These are phyloP conservation scores for Scaptomyza caliginosa DNA, from an alignment of 2,888 invertebrate genomes.

Conservation along the genomic window DNA sequence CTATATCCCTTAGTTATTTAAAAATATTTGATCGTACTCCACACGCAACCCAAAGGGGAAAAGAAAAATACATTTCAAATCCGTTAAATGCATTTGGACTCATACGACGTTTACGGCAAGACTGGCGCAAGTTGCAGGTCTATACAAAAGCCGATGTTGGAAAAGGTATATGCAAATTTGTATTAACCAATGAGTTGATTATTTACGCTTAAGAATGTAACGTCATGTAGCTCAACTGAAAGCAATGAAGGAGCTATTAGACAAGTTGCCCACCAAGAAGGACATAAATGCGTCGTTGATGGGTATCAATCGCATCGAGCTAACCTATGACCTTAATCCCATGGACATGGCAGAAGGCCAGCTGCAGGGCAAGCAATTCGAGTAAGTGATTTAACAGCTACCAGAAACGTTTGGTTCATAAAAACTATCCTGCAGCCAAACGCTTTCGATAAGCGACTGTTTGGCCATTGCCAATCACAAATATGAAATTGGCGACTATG, in stretches of 20 bases:
- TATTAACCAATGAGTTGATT: not conserved
- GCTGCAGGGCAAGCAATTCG: conserved; percentile 31
- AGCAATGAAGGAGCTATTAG: conserved; percentile 23
- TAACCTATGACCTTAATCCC: conserved; percentile 36
- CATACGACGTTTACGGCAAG: conserved; percentile 49
- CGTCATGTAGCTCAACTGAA: conserved; percentile 16
- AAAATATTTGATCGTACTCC: conserved; percentile 6
- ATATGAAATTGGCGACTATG: conserved; percentile 24
- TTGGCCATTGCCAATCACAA: conserved; percentile 46
- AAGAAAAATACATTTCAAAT: conserved; percentile 42
- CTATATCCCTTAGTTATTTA: conserved; percentile 33
- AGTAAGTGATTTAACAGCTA: conserved; percentile 22
- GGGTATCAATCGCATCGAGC: conserved; percentile 49
- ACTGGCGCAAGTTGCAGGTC: conserved; percentile 46
- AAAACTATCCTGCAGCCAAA: conserved; percentile 12
- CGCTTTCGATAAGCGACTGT: conserved; percentile 40
- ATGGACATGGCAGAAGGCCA: conserved; percentile 43
- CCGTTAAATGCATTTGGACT: conserved; percentile 49
- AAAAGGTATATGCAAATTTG: conserved; percentile 14
- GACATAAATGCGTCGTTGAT: conserved; percentile 40
- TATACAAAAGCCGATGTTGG: conserved; percentile 13
- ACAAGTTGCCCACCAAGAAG: not conserved
- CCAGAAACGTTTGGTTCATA: not conserved
- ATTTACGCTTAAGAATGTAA: not conserved
- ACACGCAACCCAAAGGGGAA: not conserved